phyloP scores from a whole-genome alignment of 2,797 vertebrate species.

The Distichodus sexfasciatus region DNA sequence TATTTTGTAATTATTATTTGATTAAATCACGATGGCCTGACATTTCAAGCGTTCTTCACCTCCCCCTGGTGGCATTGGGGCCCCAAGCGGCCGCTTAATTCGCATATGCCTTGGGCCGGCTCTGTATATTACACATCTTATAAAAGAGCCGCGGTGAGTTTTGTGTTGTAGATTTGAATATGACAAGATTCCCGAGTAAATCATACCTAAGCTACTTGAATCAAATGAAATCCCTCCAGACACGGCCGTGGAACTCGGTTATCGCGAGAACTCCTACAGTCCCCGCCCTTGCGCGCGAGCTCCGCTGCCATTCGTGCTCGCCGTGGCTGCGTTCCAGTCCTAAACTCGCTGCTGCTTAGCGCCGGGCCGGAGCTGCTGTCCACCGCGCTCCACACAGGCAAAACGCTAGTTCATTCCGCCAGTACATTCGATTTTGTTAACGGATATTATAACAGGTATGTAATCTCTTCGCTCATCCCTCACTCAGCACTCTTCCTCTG shows the following conservation, averaged over 20 bases:
- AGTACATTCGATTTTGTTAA: constrained; percentile 8
- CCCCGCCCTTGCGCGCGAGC: constrained; percentile 12
- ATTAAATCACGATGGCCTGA: too few species aligned
- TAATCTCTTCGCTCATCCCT: not conserved
- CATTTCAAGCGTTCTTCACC: too few species aligned
- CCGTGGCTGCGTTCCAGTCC: not conserved
- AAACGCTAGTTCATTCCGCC: constrained; percentile 58
- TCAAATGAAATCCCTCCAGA: not conserved
- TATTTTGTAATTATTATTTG: too few species aligned
- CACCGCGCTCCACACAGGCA: constrained; percentile 59
- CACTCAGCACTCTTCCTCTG: not conserved
- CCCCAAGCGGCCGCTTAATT: too few species aligned
- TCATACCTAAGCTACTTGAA: too few species aligned
- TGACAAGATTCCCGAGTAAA: too few species aligned
- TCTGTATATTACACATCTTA: too few species aligned
- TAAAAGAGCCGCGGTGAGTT: too few species aligned
- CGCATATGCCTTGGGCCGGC: too few species aligned
- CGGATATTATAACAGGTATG: constrained; percentile 47
- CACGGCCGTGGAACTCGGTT: not conserved
- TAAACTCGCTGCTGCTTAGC: constrained; percentile 60
- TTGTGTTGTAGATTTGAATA: too few species aligned
- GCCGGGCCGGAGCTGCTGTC: constrained; percentile 65
- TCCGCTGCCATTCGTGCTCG: not conserved
- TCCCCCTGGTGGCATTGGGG: too few species aligned
- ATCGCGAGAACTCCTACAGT: constrained; percentile 33